Conservation (phyloP, 92 coral and sea anemone genomes). For the Heteractis magnifica region DNA sequence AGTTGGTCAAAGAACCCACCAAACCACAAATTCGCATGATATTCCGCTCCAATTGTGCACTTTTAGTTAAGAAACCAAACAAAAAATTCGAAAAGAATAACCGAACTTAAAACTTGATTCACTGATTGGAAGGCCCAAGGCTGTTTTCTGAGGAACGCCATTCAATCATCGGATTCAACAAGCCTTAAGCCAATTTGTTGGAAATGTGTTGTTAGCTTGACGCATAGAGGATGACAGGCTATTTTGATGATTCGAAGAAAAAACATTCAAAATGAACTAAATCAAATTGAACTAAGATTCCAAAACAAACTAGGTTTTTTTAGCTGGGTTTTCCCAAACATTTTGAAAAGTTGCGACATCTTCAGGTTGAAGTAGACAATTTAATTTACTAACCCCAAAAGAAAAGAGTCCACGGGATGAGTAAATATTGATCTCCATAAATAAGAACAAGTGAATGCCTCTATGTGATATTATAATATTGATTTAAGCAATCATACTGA, state of each 20-base stretch:
- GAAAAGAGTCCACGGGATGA: not conserved
- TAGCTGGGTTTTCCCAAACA: not conserved
- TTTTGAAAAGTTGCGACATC: not conserved
- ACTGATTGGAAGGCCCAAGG: not conserved
- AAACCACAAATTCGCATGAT: slow-evolving; percentile 40
- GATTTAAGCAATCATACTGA: not conserved
- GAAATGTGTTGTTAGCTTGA: not conserved
- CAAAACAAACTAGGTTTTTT: not conserved
- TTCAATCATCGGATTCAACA: not conserved
- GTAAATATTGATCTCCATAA: not conserved
- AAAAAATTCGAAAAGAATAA: not conserved
- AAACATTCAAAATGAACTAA: slow-evolving; percentile 4
- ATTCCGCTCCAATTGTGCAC: slow-evolving; percentile 36
- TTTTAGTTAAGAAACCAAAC: slow-evolving; percentile 38
- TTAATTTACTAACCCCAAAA: not conserved
- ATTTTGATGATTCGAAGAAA: not conserved
- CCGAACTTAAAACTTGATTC: not conserved
- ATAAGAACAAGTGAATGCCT: not conserved
- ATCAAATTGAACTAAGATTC: not conserved
- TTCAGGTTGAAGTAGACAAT: slow-evolving; percentile 6
- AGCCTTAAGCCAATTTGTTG: slow-evolving; percentile 9
- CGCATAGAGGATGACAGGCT: not conserved
- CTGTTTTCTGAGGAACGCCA: not conserved
- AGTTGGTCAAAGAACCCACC: slow-evolving; percentile 37
- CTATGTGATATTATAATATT: not conserved